phyloP scores from a whole-genome alignment of 2,113 vertebrate genomes.

The Nicator chloris region DNA sequence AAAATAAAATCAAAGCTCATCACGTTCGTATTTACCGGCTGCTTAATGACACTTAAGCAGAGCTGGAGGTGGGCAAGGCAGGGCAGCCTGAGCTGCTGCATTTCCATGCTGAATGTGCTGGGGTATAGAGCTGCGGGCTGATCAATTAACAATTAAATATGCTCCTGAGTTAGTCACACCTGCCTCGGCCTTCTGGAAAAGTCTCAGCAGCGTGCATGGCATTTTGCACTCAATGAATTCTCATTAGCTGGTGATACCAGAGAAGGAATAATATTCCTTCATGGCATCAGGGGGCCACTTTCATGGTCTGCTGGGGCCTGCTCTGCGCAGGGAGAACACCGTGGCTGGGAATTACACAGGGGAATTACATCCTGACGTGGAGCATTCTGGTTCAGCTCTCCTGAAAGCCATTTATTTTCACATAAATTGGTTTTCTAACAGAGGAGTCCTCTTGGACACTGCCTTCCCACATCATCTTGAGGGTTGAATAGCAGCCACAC shows the following conservation, averaged over 20 bases:
- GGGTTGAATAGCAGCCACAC: neutral
- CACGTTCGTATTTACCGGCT: neutral
- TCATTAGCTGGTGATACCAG: neutral
- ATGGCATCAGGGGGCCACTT: neutral
- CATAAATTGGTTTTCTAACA: neutral
- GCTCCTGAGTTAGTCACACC: neutral
- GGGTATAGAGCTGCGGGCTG: neutral
- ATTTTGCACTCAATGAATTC: neutral
- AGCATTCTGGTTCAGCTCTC: neutral
- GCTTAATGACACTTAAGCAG: neutral
- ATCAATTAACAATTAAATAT: neutral
- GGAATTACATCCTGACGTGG: neutral
- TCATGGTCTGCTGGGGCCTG: neutral
- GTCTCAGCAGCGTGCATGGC: neutral
- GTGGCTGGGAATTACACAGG: neutral
- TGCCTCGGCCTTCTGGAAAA: neutral
- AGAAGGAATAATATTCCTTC: neutral
- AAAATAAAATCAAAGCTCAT: neutral
- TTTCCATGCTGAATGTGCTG: neutral
- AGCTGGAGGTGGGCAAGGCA: neutral
- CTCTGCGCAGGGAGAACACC: neutral
- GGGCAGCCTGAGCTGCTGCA: rapidly evolving
- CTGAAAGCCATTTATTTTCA: neutral
- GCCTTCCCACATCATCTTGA: neutral
- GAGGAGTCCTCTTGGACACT: rapidly evolving